Base-by-base conservation (phyloP, 1,140 invertebrate genomes). In the Drosophila tsacasi region DNA sequence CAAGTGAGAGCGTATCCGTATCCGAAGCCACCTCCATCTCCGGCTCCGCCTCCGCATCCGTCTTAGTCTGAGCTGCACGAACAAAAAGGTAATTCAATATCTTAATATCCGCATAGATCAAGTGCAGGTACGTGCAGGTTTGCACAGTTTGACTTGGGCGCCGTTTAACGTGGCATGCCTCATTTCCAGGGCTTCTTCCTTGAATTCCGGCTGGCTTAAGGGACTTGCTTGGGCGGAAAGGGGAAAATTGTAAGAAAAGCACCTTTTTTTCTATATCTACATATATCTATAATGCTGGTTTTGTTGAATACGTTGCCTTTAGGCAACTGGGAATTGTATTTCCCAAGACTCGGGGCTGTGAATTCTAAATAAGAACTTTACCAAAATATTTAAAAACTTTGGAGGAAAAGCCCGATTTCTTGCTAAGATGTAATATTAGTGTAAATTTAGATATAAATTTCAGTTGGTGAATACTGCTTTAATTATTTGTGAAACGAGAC, bases 41-140 rank as follows among this genome's bases (percentile, higher is more conserved):
- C 35, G 15, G 13, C n/a, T 32, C 63, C 63, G n/a, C 12, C 27
- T 40, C 30, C 55, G 55, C 30, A 25, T 32, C 47, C 49, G 59
- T 63, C 74, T 67, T 60, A 64, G 78, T 85, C 83, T 82, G 76
- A 72, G 76, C 64, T 79, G 71, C 83, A 86, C 79, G 79, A 83
- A 87, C 66, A 83, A 89, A 80, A 87, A 89, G 85, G 84, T 89
- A 89, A 89, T 89, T 89, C 85, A 89, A 89, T 89, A 89, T 89
- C 84, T 89, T 90, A 89, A 89, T 89, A 89, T 89, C 84, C 84
- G 85, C 84, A 89, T 89, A 89, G 84, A 89, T 89, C 84, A 89
- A 89, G 84, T 89, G 84, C 84, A 89, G 85, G 84, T 89, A 89
- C 84, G 84, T 89, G 84, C 85, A 89, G 84, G 84, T 89, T 89